Evolutionary conservation across 2,888 invertebrate genomes (phyloP), one percentile per base, ranked within the genome.

Genomic region (Argyresthia albistria): DNA sequence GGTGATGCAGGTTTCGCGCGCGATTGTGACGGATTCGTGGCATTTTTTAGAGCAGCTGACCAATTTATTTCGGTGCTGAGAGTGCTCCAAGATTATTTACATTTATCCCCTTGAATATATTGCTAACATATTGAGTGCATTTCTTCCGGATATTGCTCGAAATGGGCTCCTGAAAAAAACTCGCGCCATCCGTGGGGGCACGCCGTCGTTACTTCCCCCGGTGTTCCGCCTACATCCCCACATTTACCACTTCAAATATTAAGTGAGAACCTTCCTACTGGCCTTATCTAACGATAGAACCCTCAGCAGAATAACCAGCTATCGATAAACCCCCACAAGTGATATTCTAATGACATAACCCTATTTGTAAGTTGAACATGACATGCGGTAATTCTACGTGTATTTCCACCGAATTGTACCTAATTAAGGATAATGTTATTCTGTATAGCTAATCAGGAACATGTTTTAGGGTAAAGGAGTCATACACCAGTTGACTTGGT

Each of bases 1-100:
- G 88, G 78, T 83, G 82, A 83, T 79, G 80, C 68, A 81, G 74
- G 70, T 79, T 88, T 88, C 86, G 88, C 88, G 88, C 88, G 87
- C 88, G 87, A 83, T 83, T 84, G 74, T 80, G 80, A 80, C 83
- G 80, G 80, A 78, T 86, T 87, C 87, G 86, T 87, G 87, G 87
- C 87, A 87, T 80, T 79, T 83, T 81, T 86, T 84, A 70, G 59
- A 66, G 73, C 80, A 82, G 76, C 81, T 81, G 78, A 82, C 76
- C 70, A 65, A 65, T 61, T 58, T 58, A 68, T 69, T 74, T 70
- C 57, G 54, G 59, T 53, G 60, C 59, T 80, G 74, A 70, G 57
- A 62, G 57, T 56, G 54, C 59, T 55, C 54, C 52, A 66, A 63
- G 66, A 58, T 60, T 64, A 63, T 64, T 65, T 65, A 63, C 53